Conservation (phyloP, 1,140 invertebrate genomes). For the Proales similis region DNA sequence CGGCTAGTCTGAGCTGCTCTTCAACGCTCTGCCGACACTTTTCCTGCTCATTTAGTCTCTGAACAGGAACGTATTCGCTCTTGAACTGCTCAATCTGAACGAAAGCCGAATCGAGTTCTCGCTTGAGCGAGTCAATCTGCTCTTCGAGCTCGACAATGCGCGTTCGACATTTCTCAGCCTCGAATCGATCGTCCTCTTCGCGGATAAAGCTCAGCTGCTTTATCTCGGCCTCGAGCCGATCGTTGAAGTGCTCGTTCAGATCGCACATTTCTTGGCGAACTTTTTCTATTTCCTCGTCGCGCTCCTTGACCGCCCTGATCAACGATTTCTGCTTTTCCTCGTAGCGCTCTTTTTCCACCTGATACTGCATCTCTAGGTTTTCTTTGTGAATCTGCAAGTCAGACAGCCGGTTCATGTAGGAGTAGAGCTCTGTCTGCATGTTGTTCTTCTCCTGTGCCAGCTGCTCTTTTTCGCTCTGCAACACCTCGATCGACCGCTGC, state of each 20-base stretch:
- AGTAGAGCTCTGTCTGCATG: constrained; percentile 23
- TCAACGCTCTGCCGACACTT: too few species aligned
- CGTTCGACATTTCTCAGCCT: neutral
- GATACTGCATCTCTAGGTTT: constrained; percentile 9
- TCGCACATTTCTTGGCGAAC: constrained; percentile 17
- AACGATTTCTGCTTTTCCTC: constrained; percentile 7
- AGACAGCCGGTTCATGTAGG: constrained; percentile 21
- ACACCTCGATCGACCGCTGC: constrained; percentile 15
- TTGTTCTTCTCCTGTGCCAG: constrained; percentile 31
- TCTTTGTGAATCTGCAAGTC: constrained; percentile 32
- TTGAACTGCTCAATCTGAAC: too few species aligned
- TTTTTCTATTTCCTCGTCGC: constrained; percentile 11
- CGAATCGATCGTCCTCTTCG: neutral
- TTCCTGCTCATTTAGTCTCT: too few species aligned
- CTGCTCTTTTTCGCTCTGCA: constrained; percentile 37
- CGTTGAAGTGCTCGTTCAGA: constrained; percentile 17
- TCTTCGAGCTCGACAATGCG: neutral
- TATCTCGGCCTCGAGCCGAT: constrained; percentile 29
- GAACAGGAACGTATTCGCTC: too few species aligned
- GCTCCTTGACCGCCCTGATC: constrained; percentile 5
- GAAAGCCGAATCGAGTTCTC: too few species aligned
- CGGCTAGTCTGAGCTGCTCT: too few species aligned
- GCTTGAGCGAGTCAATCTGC: neutral
- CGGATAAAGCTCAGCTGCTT: constrained; percentile 20
- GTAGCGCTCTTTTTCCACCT: constrained; percentile 20